These are phyloP conservation scores for Xanthia togata DNA, from an alignment of 2,888 invertebrate species.

Conservation along the genomic window DNA sequence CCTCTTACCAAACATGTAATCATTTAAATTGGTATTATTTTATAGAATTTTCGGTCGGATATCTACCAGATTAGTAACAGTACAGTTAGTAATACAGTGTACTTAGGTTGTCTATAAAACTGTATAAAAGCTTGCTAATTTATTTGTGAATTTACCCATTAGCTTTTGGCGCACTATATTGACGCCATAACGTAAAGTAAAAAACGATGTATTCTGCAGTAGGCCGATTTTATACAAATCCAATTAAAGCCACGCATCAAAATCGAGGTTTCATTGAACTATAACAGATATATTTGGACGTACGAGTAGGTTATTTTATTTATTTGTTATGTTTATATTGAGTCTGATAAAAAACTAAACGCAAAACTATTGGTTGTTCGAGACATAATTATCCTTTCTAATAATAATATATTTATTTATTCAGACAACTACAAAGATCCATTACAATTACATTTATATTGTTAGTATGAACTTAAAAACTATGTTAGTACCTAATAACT, in stretches of 20 bases:
- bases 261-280: not conserved
- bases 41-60: not conserved
- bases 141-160: not conserved
- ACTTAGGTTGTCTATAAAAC: not conserved
- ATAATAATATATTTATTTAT: too few relatives aligned
- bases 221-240: slow-evolving; percentile 43
- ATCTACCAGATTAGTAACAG: too few relatives aligned
- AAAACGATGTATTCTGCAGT: slow-evolving; percentile 42
- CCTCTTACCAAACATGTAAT: not conserved
- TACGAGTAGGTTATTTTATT: not conserved
- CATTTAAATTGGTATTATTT: not conserved
- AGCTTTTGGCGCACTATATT: slow-evolving; percentile 4
- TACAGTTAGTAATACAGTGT: too few relatives aligned
- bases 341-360: not conserved
- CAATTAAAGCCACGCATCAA: slow-evolving; percentile 17
- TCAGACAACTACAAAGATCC: too few relatives aligned
- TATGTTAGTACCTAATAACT: too few relatives aligned
- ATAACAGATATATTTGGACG: too few relatives aligned
- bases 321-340: not conserved
- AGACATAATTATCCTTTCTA: too few relatives aligned
- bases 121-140: too few relatives aligned
- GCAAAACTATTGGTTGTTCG: not conserved
- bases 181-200: slow-evolving; percentile 26
- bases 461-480: too few relatives aligned
- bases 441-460: too few relatives aligned